Conservation (phyloP, 2,113 vertebrate genomes). For the Phycodurus eques region DNA sequence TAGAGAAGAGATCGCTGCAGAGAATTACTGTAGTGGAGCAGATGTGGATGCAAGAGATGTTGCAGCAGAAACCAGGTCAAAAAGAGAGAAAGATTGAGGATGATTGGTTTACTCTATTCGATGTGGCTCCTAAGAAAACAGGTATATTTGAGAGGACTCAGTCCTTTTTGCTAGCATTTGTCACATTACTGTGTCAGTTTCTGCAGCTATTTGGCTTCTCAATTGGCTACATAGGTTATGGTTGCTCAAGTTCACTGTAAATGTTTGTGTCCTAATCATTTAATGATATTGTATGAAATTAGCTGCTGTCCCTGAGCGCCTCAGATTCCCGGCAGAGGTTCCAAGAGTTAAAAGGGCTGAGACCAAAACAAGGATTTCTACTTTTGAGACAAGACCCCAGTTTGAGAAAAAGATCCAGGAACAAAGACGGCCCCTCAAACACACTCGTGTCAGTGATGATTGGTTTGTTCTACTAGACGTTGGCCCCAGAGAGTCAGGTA, state of each 20-base stretch:
- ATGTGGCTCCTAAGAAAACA: slow-evolving; percentile 46
- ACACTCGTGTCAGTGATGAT: slow-evolving; percentile 47
- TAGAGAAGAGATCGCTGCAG: slow-evolving; percentile 32
- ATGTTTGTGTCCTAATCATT: background rate
- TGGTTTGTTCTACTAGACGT: slow-evolving; percentile 69
- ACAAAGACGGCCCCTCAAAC: slow-evolving; percentile 37
- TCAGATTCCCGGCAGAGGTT: slow-evolving; percentile 29
- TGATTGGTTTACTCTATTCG: slow-evolving; percentile 55
- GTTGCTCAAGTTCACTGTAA: background rate
- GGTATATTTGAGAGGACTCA: slow-evolving; percentile 42
- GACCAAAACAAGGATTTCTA: slow-evolving; percentile 14
- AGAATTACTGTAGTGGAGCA: slow-evolving; percentile 26
- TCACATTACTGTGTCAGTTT: background rate
- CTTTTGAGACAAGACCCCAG: slow-evolving; percentile 35
- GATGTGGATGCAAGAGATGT: slow-evolving; percentile 12
- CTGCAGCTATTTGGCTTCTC: background rate
- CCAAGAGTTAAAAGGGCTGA: slow-evolving; percentile 11
- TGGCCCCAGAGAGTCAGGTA: slow-evolving; percentile 57
- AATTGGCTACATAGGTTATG: background rate
- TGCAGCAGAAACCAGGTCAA: slow-evolving; percentile 17
- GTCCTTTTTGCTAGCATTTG: background rate
- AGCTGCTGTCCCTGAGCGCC: slow-evolving; percentile 26
- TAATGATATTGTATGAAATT: slow-evolving; percentile 24
- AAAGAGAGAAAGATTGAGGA: slow-evolving; percentile 50
- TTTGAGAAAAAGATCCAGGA: slow-evolving; percentile 57